Base-by-base conservation (phyloP, 1,140 invertebrate genomes). In the Drosophila mauritiana region DNA sequence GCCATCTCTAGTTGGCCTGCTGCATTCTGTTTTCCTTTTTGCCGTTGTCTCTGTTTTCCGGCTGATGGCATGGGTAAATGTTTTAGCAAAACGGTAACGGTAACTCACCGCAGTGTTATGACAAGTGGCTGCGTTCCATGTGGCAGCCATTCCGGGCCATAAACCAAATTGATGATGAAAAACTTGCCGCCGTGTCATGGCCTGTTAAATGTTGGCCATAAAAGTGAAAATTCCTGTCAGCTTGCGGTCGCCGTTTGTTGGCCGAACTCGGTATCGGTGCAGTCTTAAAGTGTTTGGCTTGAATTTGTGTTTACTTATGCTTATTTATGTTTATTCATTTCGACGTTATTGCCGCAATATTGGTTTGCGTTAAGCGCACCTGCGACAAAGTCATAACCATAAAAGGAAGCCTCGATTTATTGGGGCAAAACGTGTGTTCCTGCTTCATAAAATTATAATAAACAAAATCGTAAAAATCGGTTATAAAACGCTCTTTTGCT, bases 91-190 rank as follows among this genome's bases (percentile, higher is more conserved):
- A 84, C 70, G 74, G 75, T 61, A 77, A 77, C 75, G 75, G 75
- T 69, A 64, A 80, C 78, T 80, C 70, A 62, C 65, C 57, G 70
- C 78, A 59, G 67, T 82, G 78, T 81, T 81, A 78, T 82, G 79
- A 82, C 79, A 81, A 82, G 79, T 81, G 79, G 79, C 79, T 78
- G 78, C 48, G 48, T 51, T 54, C 36, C 72, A 54, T 54, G 79
- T 64, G 78, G 67, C 74, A 74, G 76, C 75, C 64, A 69, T 86
- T 89, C 65, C 84, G 36, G 52, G 72, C 80, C 83, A 83, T 88
- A 83, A 89, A 89, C 55, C 83, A 88, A 88, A 88, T 88, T 88
- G 84, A 80, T 88, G 83, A 80, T 89, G 84, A 82, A 88, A 81
- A 88, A 89, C 58, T 79, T 76, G 70, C 74, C 67, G 69, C 70